Evolutionary conservation across 2,113 vertebrate species (phyloP).

Genomic region (Ciconia boyciana): DNA sequence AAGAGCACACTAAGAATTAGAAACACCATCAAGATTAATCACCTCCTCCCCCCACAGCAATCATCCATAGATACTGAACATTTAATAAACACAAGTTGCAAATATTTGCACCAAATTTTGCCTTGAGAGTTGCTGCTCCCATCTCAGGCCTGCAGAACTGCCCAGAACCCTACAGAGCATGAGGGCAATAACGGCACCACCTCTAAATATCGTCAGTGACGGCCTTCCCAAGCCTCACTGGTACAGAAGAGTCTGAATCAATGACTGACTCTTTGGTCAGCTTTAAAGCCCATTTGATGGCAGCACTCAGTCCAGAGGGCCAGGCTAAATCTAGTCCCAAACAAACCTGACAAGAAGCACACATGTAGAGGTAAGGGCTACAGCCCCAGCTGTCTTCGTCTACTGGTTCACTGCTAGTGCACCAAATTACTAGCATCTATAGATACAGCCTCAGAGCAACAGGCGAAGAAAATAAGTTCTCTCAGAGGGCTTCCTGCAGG

Average conservation of each 20-base stretch:
- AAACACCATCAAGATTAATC: neutral
- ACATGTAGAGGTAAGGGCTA: accelerated
- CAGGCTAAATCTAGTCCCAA: neutral
- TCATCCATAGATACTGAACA: neutral
- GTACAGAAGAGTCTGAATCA: neutral
- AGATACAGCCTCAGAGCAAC: neutral
- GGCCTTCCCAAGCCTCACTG: accelerated
- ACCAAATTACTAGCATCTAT: too few species aligned
- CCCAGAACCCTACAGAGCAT: neutral
- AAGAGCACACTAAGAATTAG: neutral
- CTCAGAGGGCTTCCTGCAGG: neutral
- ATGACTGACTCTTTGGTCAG: neutral
- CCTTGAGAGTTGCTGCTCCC: neutral
- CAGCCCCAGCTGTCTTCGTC: neutral
- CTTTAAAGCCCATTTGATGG: neutral
- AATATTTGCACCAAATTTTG: neutral
- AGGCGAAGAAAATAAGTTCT: neutral
- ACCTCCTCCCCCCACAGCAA: neutral
- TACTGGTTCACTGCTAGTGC: neutral
- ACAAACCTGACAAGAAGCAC: neutral
- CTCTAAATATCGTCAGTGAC: neutral
- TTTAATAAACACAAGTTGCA: neutral
- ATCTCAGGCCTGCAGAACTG: neutral
- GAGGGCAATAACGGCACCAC: neutral
- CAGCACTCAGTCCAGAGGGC: neutral